A percentile compares a stretch with the other conserved stretches of the same genome.
Evolutionary conservation across 2,888 invertebrate genomes (phyloP).

Genomic region (Entomobrya proxima): DNA sequence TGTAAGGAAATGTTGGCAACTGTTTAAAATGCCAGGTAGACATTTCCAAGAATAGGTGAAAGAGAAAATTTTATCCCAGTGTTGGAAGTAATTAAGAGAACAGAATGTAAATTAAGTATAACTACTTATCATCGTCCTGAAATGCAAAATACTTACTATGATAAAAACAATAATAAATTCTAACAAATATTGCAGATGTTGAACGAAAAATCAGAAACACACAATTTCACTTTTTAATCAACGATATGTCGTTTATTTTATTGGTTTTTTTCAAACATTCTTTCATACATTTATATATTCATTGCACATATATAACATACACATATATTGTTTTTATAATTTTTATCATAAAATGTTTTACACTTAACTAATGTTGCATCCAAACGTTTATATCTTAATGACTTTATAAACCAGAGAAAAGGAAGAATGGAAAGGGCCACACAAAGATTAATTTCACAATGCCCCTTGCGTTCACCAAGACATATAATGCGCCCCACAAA

Average conservation of each 20-base stretch:
- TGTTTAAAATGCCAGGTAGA: too few relatives aligned
- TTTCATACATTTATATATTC: neutral
- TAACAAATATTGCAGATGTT: slow-evolving; percentile 53
- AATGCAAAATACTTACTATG: neutral
- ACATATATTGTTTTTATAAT: neutral
- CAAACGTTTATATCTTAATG: neutral
- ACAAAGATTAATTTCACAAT: neutral
- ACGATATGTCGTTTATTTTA: slow-evolving; percentile 56
- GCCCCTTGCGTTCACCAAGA: neutral
- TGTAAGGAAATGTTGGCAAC: too few relatives aligned
- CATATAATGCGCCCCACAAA: neutral
- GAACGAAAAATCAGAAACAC: neutral
- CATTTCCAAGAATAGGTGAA: too few relatives aligned
- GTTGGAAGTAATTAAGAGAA: neutral
- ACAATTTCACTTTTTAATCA: slow-evolving; percentile 14
- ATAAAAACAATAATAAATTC: slow-evolving; percentile 24
- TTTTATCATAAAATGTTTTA: neutral
- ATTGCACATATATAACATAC: slow-evolving; percentile 2
- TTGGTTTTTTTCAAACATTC: slow-evolving; percentile 30
- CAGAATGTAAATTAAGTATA: neutral
- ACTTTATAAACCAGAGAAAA: neutral
- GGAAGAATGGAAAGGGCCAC: neutral
- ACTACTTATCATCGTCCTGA: neutral
- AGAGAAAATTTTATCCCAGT: slow-evolving; percentile 15
- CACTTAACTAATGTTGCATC: neutral